These are phyloP conservation scores for Holacanthus passer DNA, from an alignment of 2,113 vertebrate species.

Conservation along the genomic window DNA sequence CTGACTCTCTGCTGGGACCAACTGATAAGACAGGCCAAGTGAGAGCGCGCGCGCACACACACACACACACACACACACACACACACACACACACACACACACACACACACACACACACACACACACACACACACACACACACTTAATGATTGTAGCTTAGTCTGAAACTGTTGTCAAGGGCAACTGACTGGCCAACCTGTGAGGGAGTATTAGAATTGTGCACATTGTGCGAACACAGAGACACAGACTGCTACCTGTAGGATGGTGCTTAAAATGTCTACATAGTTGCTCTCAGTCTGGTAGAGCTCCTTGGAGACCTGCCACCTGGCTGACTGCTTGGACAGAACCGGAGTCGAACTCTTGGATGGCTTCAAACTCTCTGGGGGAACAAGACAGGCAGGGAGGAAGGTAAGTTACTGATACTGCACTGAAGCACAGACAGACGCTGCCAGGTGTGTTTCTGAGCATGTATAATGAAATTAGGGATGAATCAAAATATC, in stretches of 20 bases:
- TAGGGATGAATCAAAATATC: not conserved
- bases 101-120: not conserved
- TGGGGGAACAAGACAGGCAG: conserved; percentile 58
- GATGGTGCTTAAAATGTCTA: conserved; percentile 95
- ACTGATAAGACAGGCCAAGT: conserved; percentile 66
- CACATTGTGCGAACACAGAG: conserved; percentile 12
- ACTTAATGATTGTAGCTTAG: conserved; percentile 45
- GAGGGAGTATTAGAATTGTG: conserved; percentile 22
- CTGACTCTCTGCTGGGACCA: conserved; percentile 62
- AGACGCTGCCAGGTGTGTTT: not conserved
- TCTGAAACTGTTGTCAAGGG: conserved; percentile 51
- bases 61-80: not conserved
- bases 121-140: conserved; percentile 12
- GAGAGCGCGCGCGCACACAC: conserved; percentile 4
- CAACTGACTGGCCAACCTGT: conserved; percentile 19
- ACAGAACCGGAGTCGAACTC: conserved; percentile 87
- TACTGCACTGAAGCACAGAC: not conserved
- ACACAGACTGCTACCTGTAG: conserved; percentile 87
- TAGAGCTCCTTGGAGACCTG: conserved; percentile 98
- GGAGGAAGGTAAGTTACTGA: conserved; percentile 25
- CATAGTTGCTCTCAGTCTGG: conserved; percentile 99
- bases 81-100: conserved; percentile 11
- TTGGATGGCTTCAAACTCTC: conserved; percentile 89
- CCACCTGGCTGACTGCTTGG: conserved; percentile 97
- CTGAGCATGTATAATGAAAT: not conserved